These are phyloP conservation scores for Sarcophaga variegata DNA, from an alignment of 2,888 invertebrate genomes.

Conservation along the genomic window DNA sequence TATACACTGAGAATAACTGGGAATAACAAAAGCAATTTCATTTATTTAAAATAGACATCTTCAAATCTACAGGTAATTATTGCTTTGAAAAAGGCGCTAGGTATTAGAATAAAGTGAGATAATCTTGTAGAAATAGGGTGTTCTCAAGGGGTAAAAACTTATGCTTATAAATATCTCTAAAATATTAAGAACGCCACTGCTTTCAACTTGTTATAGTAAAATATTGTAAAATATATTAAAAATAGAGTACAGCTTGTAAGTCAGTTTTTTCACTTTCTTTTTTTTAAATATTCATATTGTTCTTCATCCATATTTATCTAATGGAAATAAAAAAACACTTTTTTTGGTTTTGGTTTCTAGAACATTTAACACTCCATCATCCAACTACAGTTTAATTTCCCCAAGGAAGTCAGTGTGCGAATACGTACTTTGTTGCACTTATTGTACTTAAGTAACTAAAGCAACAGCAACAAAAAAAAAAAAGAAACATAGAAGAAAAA, in stretches of 20 bases:
- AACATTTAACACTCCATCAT: constrained; percentile 53
- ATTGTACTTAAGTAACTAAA: constrained; percentile 17
- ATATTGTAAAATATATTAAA: constrained; percentile 1
- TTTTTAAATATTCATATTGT: constrained; percentile 16
- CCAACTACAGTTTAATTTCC: constrained; percentile 52
- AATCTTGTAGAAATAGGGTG: too few relatives aligned
- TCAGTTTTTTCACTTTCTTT: neutral
- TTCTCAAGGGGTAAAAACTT: too few relatives aligned
- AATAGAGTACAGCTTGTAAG: constrained; percentile 12
- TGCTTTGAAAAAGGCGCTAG: too few relatives aligned
- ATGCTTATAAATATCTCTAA: neutral
- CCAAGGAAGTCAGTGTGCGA: constrained; percentile 46
- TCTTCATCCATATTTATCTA: constrained; percentile 35
- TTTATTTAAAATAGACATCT: too few relatives aligned
- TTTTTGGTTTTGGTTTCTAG: constrained; percentile 19
- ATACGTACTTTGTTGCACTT: constrained; percentile 21
- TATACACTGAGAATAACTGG: too few relatives aligned
- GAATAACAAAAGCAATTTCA: too few relatives aligned
- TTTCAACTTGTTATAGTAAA: neutral
- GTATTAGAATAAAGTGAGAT: too few relatives aligned
- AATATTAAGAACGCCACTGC: neutral
- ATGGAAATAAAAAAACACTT: constrained; percentile 15
- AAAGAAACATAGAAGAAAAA: neutral
- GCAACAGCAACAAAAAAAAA: neutral
- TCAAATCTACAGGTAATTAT: too few relatives aligned